These are phyloP conservation scores for Phrixothrix hirtus DNA, from an alignment of 2,888 invertebrate species.

Conservation along the genomic window DNA sequence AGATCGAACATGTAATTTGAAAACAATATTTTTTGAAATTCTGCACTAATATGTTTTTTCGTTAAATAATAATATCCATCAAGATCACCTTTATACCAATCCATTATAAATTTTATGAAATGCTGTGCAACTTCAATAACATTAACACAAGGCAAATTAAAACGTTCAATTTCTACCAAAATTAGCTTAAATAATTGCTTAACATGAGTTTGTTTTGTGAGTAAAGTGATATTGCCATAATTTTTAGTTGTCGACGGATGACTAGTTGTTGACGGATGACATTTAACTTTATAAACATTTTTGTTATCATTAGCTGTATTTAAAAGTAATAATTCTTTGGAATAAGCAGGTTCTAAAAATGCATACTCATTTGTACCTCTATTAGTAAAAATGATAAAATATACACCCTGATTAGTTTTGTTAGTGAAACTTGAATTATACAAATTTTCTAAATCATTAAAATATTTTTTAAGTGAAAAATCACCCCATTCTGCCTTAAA, in stretches of 20 bases:
- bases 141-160: too few species aligned
- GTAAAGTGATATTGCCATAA: not conserved
- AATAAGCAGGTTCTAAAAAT: not conserved
- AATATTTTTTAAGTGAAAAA: constrained; percentile 5
- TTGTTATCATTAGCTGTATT: not conserved
- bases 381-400: constrained; percentile 5
- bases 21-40: too few species aligned
- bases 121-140: too few species aligned
- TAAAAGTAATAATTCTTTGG: not conserved
- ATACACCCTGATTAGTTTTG: not conserved
- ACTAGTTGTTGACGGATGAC: not conserved
- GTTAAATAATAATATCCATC: too few species aligned
- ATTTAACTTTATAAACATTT: not conserved
- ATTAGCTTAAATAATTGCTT: too few species aligned
- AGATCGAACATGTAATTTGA: too few species aligned
- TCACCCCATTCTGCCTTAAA: not conserved
- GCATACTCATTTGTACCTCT: not conserved
- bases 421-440: not conserved
- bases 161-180: too few species aligned
- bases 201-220: not conserved
- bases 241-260: not conserved
- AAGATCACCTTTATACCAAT: too few species aligned
- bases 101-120: too few species aligned
- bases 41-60: too few species aligned
- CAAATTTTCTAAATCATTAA: not conserved